Conservation (phyloP, 2,113 vertebrate species). For the Corythornis madagascariensis region DNA sequence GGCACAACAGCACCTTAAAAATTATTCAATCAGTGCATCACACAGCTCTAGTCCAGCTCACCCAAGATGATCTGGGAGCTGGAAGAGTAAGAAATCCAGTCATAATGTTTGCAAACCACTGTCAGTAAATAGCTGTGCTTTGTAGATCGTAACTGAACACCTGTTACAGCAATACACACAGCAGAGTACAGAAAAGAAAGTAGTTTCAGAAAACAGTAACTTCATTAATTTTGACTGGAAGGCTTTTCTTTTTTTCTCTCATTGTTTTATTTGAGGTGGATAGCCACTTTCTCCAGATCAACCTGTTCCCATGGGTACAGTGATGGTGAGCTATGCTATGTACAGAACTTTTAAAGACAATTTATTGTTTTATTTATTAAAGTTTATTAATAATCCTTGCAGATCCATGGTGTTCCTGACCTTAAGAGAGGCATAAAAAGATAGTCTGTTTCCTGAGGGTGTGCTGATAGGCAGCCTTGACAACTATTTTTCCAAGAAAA, state of each 20-base stretch:
- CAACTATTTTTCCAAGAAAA: background rate
- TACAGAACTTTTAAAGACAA: background rate
- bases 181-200: background rate
- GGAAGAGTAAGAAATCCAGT: background rate
- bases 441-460: background rate
- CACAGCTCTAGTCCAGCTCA: background rate
- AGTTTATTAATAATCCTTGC: background rate
- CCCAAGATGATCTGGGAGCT: background rate
- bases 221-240: background rate
- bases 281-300: background rate
- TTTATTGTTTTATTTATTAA: background rate
- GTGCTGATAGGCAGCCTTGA: background rate
- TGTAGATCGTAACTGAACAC: background rate
- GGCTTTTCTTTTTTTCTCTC: background rate
- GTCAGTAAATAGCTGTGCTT: background rate
- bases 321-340: background rate
- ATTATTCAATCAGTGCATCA: background rate
- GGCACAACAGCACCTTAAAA: background rate
- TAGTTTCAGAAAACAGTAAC: background rate
- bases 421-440: background rate
- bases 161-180: background rate
- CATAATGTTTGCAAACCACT: background rate
- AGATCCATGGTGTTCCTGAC: background rate
- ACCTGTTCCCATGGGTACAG: background rate
- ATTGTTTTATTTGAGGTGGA: background rate